These are phyloP conservation scores for Asarcornis scutulata DNA, from an alignment of 2,113 vertebrate genomes.

Conservation along the genomic window DNA sequence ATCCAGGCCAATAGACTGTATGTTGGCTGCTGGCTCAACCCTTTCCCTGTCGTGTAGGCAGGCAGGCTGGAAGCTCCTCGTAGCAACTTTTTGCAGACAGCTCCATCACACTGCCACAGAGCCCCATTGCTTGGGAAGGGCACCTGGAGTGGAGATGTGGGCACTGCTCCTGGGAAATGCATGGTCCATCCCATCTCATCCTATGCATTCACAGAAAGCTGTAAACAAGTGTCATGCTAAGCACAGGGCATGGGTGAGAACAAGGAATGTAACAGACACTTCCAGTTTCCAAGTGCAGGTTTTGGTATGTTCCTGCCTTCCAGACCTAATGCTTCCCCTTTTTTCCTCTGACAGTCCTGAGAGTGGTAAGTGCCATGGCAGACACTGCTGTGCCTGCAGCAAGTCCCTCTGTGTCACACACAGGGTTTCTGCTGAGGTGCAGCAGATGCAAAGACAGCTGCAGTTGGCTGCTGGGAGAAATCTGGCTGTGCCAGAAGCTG, in stretches of 20 bases:
- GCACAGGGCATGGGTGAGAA: background rate
- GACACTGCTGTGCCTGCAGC: background rate
- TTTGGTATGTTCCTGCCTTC: background rate
- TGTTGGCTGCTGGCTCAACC: background rate
- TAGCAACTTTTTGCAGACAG: background rate
- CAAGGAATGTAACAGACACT: background rate
- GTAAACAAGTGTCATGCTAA: accelerated
- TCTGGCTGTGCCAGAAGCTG: background rate
- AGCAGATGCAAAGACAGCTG: background rate
- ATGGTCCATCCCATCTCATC: background rate
- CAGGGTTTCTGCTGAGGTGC: accelerated
- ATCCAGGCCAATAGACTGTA: accelerated
- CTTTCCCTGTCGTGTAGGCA: background rate
- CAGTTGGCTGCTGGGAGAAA: background rate
- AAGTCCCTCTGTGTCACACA: background rate
- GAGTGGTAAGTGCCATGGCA: accelerated
- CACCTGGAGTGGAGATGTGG: background rate
- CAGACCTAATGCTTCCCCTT: background rate
- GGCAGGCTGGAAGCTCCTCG: background rate
- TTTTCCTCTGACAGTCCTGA: background rate
- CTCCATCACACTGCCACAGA: background rate
- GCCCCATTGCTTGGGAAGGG: background rate
- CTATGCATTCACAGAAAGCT: background rate
- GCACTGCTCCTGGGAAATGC: background rate
- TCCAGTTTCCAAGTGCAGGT: background rate